Base-by-base conservation (phyloP, 2,888 invertebrate genomes). In the Erpobdella octoculata region DNA sequence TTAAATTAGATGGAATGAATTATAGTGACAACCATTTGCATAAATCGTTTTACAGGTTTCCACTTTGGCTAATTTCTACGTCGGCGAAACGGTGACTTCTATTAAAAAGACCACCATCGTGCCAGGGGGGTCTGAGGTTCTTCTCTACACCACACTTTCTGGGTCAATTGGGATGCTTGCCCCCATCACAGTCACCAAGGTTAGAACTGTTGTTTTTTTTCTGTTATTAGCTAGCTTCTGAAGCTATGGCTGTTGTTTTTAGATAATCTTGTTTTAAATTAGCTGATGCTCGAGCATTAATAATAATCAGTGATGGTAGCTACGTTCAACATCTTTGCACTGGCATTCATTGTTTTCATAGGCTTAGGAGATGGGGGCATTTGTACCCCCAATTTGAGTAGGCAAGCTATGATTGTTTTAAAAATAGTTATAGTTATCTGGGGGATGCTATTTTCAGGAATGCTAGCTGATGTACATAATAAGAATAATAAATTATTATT, bases 71-170 rank as follows among this genome's bases (percentile, higher is more conserved):
- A 92, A 91, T 79, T 96, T 97, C 85, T 95, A 97, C 82, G 88
- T 96, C 6, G 98, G 97, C 0, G 98, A 99, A 83, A 90, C 91
- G 0, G 90, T 95, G 0, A 92, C 95, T 77, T 93, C 93, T n/a
- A 83, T 99, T 69, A 94, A 95, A 82, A 91, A 93, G 83, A 92
- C 93, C 0, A 95, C 96, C 0, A 84, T 99, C 21, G 93, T 98
- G 79, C 97, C 97, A 0, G 98, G 96, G 4, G 97, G 97, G 2
- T 93, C 92, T 0, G 98, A 98, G 83, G 93, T 93, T 0, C 86
- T 98, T 4, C 89, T 99, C 1, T 99, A 99, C 82, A 92, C 96
- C 0, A 96, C 97, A 0, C 83, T 98, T 18, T 92, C 94, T 74
- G 98, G 83, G 4, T 80, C 80, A 46, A 78, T 83, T 36, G 83